Evolutionary conservation across 1,140 invertebrate genomes (phyloP), one percentile per base, ranked within the genome.

Genomic region (Aphis craccivora): DNA sequence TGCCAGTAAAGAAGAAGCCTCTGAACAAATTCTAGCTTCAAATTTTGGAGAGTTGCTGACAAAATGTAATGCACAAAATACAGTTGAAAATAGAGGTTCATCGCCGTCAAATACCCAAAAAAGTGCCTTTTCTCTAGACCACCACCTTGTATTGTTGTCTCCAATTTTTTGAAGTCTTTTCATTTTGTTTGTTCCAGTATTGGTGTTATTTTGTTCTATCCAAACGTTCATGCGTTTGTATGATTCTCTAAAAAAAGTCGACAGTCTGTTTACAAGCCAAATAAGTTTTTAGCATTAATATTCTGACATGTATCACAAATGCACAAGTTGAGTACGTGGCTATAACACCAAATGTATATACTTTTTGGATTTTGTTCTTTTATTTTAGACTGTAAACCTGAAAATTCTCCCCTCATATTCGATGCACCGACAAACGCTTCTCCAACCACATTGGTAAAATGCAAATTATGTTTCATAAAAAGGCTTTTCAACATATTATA

Each of bases 401-500:
- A 93, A 60, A 94, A 94, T 92, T 94, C 48, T 67, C 94, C 94
- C 93, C 94, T 94, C 95, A 95, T 94, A 43, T 93, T 94, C 83
- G 94, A 93, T 84, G 95, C 94, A n/a, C 95, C 94, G 94, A 95
- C 94, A 48, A 83, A 83, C 35, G 81, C 35, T 83, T 83, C 81
- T 83, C 81, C 81, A 20, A 83, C 6, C 81, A 83, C 37, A 83
- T 83, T 83, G 35, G 81, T 83, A 37, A 83, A 83, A 83, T 83
- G 0, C 37, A 83, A 23, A 83, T 83, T 37, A 40, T 83, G 20
- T 83, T 83, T 83, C n/a, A 83, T 0, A 6, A 83, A 83, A 37
- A 83, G 20, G 23, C 35, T 83, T 83, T 83, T 83, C 81, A 83
- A 83, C 81, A 83, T 83, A 83, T 83, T 37, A 83, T 83, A 83